phyloP scores from a whole-genome alignment of 1,140 invertebrate species.

The Harlomillsia oculata region DNA sequence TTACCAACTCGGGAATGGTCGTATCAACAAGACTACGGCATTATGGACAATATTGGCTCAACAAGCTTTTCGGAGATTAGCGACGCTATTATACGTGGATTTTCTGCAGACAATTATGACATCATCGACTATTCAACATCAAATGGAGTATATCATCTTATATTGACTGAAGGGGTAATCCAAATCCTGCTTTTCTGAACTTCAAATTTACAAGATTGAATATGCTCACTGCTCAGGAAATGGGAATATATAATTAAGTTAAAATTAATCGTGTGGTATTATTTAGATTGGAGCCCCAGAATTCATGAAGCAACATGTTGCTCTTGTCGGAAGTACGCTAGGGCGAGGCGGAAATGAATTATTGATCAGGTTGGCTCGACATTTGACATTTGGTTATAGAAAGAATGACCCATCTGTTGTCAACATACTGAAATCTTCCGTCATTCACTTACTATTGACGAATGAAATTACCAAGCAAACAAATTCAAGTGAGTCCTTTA shows the following conservation, averaged over 20 bases:
- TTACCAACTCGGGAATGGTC: slow-evolving; percentile 70
- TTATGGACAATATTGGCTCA: slow-evolving; percentile 45
- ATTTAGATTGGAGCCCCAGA: slow-evolving; percentile 57
- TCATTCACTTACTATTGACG: slow-evolving; percentile 60
- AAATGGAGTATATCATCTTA: slow-evolving; percentile 22
- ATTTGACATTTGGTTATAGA: slow-evolving; percentile 61
- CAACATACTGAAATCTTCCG: slow-evolving; percentile 55
- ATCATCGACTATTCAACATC: slow-evolving; percentile 18
- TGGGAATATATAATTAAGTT: not conserved
- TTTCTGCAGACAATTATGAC: slow-evolving; percentile 50
- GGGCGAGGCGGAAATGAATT: slow-evolving; percentile 74
- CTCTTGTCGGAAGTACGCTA: slow-evolving; percentile 71
- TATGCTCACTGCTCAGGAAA: not conserved
- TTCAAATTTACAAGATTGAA: too few relatives aligned
- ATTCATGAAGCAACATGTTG: slow-evolving; percentile 69
- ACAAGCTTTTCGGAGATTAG: slow-evolving; percentile 55
- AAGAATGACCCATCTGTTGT: slow-evolving; percentile 54
- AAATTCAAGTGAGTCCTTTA: too few relatives aligned
- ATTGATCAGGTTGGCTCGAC: slow-evolving; percentile 65
- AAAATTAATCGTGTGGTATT: not conserved
- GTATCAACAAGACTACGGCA: slow-evolving; percentile 59
- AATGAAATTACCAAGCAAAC: not conserved
- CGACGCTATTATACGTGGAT: slow-evolving; percentile 52
- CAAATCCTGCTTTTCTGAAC: too few relatives aligned
- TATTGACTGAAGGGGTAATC: slow-evolving; percentile 27